Percentiles rank a stretch among this genome's conserved stretches.
Evolutionary conservation across 1,140 invertebrate genomes (phyloP).

Genomic region (Trachelipus rathkii): DNA sequence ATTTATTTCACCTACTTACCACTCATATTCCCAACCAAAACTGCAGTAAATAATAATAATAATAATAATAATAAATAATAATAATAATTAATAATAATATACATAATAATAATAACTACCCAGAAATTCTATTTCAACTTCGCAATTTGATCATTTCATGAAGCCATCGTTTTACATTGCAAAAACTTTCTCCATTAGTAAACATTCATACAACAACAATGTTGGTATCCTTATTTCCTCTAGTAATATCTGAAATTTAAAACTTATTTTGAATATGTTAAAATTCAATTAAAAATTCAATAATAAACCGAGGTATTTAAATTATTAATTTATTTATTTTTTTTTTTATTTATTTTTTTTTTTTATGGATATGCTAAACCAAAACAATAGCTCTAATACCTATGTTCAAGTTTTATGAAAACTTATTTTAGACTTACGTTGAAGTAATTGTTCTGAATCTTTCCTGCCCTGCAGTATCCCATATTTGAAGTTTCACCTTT

Average conservation of each 20-base stretch:
- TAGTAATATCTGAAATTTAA: slow-evolving; percentile 76
- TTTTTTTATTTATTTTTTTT: no score
- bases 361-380: no score
- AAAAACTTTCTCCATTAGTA: slow-evolving; percentile 96
- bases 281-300: no score
- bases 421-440: slow-evolving; percentile 50
- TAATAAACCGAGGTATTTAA: no score
- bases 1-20: no score
- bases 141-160: slow-evolving; percentile 99
- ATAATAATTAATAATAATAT: no score
- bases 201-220: slow-evolving; percentile 99
- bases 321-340: neutral
- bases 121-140: slow-evolving; percentile 96
- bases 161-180: slow-evolving; percentile 95
- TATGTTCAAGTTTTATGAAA: neutral
- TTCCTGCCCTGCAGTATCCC: slow-evolving; percentile 66
- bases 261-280: no score
- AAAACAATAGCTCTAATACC: neutral
- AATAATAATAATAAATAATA: no score
- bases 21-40: no score
- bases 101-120: slow-evolving; percentile 58
- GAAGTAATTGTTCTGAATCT: slow-evolving; percentile 63
- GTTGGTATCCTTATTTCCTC: slow-evolving; percentile 97
- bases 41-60: no score
- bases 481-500: slow-evolving; percentile 98